Evolutionary conservation across 1,140 invertebrate species (phyloP).

Genomic region (Glomeris maerens): DNA sequence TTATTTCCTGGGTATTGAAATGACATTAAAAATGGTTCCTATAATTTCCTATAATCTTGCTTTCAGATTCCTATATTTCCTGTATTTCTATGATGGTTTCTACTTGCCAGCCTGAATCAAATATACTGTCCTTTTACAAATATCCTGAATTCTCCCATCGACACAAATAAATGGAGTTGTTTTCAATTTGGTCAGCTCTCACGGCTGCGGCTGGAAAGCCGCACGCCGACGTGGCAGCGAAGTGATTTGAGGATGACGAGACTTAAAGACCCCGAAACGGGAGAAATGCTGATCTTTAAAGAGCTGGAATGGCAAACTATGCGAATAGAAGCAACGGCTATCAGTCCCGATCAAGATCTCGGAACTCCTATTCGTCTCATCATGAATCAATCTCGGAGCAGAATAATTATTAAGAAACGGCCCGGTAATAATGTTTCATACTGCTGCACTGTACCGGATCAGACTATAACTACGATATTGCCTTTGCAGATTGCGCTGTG

Average conservation of each 20-base stretch:
- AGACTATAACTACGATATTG: constrained; percentile 19
- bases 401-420: constrained; percentile 92
- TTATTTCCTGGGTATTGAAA: no score
- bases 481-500: constrained; percentile 70
- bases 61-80: no score
- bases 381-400: constrained; percentile 85
- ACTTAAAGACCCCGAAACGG: constrained; percentile 71
- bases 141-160: neutral
- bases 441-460: neutral
- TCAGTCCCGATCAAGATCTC: constrained; percentile 51
- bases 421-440: neutral
- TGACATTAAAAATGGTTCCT: no score
- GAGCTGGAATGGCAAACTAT: constrained; percentile 94
- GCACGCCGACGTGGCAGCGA: constrained; percentile 72
- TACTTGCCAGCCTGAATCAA: no score
- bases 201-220: constrained; percentile 78
- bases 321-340: constrained; percentile 79
- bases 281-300: constrained; percentile 91
- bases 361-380: constrained; percentile 75
- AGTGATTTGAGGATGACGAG: constrained; percentile 72
- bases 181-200: constrained; percentile 50
- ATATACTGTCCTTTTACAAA: constrained; percentile 18
- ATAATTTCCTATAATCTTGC: no score
- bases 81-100: no score
- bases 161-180: constrained; percentile 3